Conservation (phyloP, 1,140 invertebrate genomes). For the Galleria mellonella region DNA sequence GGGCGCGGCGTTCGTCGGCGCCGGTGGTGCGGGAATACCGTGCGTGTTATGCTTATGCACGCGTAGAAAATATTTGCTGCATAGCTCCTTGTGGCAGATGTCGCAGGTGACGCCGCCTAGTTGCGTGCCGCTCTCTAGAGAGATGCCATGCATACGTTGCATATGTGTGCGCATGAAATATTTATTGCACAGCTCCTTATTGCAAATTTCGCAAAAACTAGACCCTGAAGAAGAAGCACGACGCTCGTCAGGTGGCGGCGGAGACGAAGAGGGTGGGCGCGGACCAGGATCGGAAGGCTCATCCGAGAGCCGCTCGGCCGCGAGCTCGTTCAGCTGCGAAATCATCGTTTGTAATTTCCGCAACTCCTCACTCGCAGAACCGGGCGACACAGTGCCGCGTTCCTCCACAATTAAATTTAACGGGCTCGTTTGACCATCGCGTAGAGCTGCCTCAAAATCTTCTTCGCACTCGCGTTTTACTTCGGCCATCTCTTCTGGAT, state of each 20-base stretch:
- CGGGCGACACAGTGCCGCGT: constrained; percentile 56
- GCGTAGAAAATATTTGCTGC: constrained; percentile 97
- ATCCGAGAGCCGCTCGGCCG: constrained; percentile 75
- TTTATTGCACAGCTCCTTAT: constrained; percentile 99
- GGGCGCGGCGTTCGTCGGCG: constrained; percentile 70
- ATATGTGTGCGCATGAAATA: constrained; percentile 99
- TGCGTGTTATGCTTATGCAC: constrained; percentile 99
- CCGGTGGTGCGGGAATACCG: constrained; percentile 82
- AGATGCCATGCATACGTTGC: constrained; percentile 99
- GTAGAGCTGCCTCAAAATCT: constrained; percentile 51
- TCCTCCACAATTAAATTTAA: constrained; percentile 72
- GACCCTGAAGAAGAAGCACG: constrained; percentile 77
- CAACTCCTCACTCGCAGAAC: constrained; percentile 84
- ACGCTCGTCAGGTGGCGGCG: constrained; percentile 52
- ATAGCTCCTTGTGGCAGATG: constrained; percentile 97
- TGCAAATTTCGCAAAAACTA: constrained; percentile 99
- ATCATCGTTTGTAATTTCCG: constrained; percentile 95
- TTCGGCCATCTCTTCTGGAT: constrained; percentile 63
- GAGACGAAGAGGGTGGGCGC: constrained; percentile 49
- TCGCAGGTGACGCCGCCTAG: constrained; percentile 96
- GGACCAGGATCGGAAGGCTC: constrained; percentile 22
- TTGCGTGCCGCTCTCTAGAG: constrained; percentile 92
- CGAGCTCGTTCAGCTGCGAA: constrained; percentile 87
- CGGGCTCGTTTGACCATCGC: constrained; percentile 63
- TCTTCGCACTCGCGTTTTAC: constrained; percentile 64